Conservation (phyloP, 2,888 invertebrate genomes). For the Tenthredo notha region DNA sequence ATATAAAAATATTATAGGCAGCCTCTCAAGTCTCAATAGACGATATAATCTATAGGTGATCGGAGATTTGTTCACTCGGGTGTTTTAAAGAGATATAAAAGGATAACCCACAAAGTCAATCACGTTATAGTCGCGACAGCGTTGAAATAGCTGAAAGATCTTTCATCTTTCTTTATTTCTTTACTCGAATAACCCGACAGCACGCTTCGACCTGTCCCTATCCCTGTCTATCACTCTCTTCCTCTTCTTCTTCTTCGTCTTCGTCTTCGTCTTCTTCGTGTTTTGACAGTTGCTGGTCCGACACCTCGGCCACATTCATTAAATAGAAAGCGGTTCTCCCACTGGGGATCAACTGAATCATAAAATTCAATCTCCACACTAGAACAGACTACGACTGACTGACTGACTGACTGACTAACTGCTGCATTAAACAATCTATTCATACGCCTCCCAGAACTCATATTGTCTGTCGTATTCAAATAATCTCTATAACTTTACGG, state of each 20-base stretch:
- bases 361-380: background rate
- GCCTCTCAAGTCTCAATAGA: background rate
- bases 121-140: background rate
- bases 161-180: background rate
- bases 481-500: background rate
- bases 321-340: conserved; percentile 76
- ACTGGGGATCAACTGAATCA: conserved; percentile 56
- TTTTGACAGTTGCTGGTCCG: conserved; percentile 78
- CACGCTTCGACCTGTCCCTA: conserved; percentile 57
- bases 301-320: conserved; percentile 78
- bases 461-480: background rate
- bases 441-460: background rate
- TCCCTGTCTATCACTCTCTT: conserved; percentile 58
- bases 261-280: conserved; percentile 64
- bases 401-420: background rate
- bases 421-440: background rate
- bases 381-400: background rate
- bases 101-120: background rate
- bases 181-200: background rate
- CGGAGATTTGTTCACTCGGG: background rate
- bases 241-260: conserved; percentile 58
- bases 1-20: background rate
- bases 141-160: conserved; percentile 12
- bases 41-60: conserved; percentile 1
- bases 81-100: background rate